These are phyloP conservation scores for Bombylius discolor DNA, from an alignment of 2,888 invertebrate genomes.

Conservation along the genomic window DNA sequence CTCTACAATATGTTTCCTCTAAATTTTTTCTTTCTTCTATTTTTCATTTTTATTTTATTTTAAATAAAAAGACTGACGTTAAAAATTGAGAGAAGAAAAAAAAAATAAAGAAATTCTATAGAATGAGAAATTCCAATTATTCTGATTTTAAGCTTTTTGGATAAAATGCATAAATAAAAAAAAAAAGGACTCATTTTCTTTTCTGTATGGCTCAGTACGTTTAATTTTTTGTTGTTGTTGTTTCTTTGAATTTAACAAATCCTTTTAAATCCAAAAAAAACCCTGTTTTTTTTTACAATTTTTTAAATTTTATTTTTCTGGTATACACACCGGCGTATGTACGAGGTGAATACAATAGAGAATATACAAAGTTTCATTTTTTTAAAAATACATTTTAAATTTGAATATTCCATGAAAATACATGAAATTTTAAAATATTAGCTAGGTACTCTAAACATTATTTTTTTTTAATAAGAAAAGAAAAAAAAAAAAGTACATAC, in stretches of 20 bases:
- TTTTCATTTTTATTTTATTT: not conserved
- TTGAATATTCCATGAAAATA: not conserved
- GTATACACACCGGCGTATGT: too few relatives aligned
- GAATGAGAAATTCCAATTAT: constrained; percentile 5
- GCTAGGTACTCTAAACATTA: too few relatives aligned
- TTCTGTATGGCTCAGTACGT: not conserved
- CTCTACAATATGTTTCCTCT: not conserved
- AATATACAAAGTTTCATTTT: not conserved
- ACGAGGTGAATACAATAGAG: too few relatives aligned
- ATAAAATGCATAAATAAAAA: not conserved
- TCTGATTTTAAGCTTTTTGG: constrained; percentile 5
- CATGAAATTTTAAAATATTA: too few relatives aligned
- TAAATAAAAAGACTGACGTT: not conserved
- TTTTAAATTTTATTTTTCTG: too few relatives aligned
- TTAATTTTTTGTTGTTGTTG: constrained; percentile 4
- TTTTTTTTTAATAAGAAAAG: too few relatives aligned
- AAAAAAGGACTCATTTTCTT: not conserved
- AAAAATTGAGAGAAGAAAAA: not conserved
- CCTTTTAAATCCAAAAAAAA: constrained; percentile 3
- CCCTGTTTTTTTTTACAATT: too few relatives aligned
- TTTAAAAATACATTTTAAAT: too few relatives aligned
- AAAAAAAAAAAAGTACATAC: too few relatives aligned
- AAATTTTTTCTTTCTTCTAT: constrained; percentile 3
- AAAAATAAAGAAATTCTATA: too few relatives aligned
- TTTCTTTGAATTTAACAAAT: not conserved